Evolutionary conservation across 2,888 invertebrate species (phyloP), one percentile per base, ranked within the genome.

Genomic region (Cheilosia grossa): DNA sequence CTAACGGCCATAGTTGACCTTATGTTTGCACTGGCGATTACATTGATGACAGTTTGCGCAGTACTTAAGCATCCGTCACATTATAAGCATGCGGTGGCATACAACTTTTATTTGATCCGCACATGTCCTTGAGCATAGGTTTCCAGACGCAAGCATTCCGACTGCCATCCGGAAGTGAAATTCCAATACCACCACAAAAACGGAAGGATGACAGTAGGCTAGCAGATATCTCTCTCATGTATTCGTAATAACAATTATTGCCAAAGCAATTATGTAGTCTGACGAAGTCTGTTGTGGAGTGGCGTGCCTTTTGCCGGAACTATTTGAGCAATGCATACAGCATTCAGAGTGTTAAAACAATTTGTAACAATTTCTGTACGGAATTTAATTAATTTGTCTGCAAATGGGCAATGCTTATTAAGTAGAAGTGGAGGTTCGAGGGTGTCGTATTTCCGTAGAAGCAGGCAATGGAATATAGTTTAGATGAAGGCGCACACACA

Each of bases 41-140:
- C 61, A 72, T 72, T 72, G 27, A 59, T 61, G 72, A 61, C 72
- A 72, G 42, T 72, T 72, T 72, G 72, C 42, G 19, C 40, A 72
- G 51, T 51, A 72, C 53, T 72, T 72, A 67, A 2, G 49, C 56
- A 61, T 58, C 49, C 42, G 47, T 49, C 49, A 51, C 47, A 56
- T 56, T 56, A 56, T 21, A 49, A 51, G 10, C 44, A 54, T 49
- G 63, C 7, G 44, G 70, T 19, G 49, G 63, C 63, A 64, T 58
- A 63, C 56, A 64, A 64, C 72, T 64, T 79, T 79, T 72, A 79
- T 79, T 72, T 49, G 58, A 58, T 56, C 49, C 58, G 64, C 78
- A 72, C 64, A 72, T 58, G 56, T 64, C 70, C 42, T 5, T 2
- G 5, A 27, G n/a, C 7, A 24, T 42, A 30, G 40, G 53, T 44